Evolutionary conservation across 2,888 invertebrate genomes (phyloP), one percentile per base, ranked within the genome.

Genomic region (Acanthosoma haemorrhoidale): DNA sequence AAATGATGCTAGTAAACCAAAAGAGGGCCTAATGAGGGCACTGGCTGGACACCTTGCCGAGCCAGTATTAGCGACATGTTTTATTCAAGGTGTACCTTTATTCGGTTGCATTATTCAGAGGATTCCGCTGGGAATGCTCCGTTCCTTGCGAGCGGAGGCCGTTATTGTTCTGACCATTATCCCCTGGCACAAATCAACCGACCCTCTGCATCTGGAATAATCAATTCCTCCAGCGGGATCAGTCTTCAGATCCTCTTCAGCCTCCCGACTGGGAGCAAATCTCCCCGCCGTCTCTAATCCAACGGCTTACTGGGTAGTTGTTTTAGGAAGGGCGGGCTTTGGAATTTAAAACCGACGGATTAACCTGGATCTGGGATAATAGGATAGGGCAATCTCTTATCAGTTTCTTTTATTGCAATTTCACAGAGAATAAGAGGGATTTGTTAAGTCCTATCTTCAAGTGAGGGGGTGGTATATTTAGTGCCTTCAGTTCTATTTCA

Each of bases 161-260:
- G 51, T 51, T 51, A 51, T 51, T 51, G 51, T 51, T 51, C 25
- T 51, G 51, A 51, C 51, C 51, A 51, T 51, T 51, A 51, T 51
- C 51, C n/a, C 51, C 51, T 51, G 25, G 51, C 51, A 51, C 51
- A 51, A 51, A 51, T 51, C 51, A 51, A 51, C n/a, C n/a, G n/a
- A n/a, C 51, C 51, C 51, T 51, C 51, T n/a, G 13, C 8, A 51
- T 21, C 51, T 51, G 51, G 51, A 51, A 51, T 51, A 51, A 51
- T 51, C 51, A 51, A 51, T 51, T n/a, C 51, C 25, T 25, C 25
- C 2, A 5, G 25, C 51, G 13, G 51, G 51, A 51, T 51, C 51
- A 51, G 51, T 51, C 25, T 25, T 51, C 8, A 51, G 25, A 16
- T 25, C 13, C 11, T 5, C 21, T 43, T 15, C 51, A 5, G 6